A percentile compares a stretch with the other conserved stretches of the same genome.
phyloP scores from a whole-genome alignment of 2,888 invertebrate genomes.

The Steromphala cineraria region DNA sequence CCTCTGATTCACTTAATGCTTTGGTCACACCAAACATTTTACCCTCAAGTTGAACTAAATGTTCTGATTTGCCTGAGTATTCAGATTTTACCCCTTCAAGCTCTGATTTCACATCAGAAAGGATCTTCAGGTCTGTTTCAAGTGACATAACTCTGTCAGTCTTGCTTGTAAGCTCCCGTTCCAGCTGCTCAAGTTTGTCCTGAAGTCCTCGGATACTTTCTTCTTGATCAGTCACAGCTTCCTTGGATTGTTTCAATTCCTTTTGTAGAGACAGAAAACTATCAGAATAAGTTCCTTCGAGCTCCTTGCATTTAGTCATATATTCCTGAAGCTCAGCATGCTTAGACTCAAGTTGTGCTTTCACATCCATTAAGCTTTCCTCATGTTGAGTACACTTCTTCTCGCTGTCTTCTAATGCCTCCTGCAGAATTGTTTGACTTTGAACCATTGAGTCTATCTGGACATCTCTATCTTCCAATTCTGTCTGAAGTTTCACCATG shows the following conservation, averaged over 20 bases:
- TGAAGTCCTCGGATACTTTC: neutral
- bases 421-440: conserved; percentile 2
- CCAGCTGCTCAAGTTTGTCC: neutral
- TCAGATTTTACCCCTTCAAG: neutral
- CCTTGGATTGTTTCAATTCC: neutral
- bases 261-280: neutral
- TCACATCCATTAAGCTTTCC: neutral
- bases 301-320: neutral
- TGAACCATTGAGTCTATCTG: neutral
- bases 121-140: neutral
- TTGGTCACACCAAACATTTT: neutral
- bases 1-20: neutral
- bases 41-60: neutral
- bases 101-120: neutral
- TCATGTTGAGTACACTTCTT: neutral
- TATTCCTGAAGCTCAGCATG: neutral
- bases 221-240: neutral
- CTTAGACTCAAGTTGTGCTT: neutral
- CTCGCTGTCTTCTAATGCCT: neutral
- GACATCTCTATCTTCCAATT: neutral
- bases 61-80: neutral
- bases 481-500: neutral
- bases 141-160: neutral
- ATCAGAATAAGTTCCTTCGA: neutral
- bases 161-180: neutral